A percentile compares a stretch with the other conserved stretches of the same genome.
Evolutionary conservation across 2,888 invertebrate species (phyloP).

Genomic region (Lamellibrachia columna): DNA sequence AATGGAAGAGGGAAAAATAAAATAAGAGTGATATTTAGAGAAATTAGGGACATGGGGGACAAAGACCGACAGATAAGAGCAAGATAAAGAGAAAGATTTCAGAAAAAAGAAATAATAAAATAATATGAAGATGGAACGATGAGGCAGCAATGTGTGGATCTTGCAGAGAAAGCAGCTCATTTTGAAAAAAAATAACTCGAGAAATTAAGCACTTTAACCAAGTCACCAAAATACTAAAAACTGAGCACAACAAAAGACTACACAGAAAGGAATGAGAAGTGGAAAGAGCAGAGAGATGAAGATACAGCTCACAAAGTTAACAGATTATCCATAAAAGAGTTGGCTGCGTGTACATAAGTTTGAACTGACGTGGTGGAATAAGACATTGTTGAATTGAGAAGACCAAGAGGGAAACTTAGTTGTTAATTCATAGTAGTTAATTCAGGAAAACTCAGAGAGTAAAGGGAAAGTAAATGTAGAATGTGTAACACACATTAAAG

Average conservation of each 20-base stretch:
- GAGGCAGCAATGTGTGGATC: neutral
- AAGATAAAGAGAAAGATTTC: neutral
- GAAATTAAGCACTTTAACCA: no score
- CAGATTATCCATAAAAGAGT: neutral
- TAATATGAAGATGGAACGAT: neutral
- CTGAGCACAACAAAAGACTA: neutral
- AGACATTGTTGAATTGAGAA: neutral
- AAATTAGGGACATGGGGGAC: neutral
- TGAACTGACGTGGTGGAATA: neutral
- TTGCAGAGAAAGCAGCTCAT: neutral
- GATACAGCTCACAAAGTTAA: neutral
- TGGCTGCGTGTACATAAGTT: no score
- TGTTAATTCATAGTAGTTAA: neutral
- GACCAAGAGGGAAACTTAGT: neutral
- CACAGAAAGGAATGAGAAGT: neutral
- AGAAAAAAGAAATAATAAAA: neutral
- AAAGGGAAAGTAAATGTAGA: neutral
- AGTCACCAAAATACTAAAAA: neutral
- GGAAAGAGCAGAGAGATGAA: neutral
- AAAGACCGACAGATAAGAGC: neutral
- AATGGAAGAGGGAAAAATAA: neutral
- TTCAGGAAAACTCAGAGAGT: neutral
- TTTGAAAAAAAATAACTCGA: neutral
- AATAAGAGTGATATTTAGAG: neutral
- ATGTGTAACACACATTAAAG: neutral